These are phyloP conservation scores for Aelia acuminata DNA, from an alignment of 2,888 invertebrate genomes.

Conservation along the genomic window DNA sequence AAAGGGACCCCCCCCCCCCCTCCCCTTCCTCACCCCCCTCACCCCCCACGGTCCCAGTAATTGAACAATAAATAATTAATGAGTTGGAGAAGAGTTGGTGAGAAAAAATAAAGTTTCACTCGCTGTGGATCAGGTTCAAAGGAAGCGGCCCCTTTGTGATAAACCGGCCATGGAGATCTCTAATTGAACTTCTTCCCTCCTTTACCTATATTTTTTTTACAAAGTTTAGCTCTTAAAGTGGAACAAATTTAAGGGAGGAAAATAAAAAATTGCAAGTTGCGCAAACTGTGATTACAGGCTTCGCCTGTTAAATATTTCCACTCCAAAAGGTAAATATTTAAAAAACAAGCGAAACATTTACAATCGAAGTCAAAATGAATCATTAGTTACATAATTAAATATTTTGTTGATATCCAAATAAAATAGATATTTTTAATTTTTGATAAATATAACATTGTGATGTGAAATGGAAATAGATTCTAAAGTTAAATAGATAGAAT, in stretches of 20 bases:
- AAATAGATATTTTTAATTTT: too few relatives aligned
- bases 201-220: slow-evolving; percentile 34
- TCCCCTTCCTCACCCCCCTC: too few relatives aligned
- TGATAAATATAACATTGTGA: too few relatives aligned
- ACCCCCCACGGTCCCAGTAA: slow-evolving; percentile 31
- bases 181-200: slow-evolving; percentile 43
- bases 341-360: background rate
- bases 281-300: slow-evolving; percentile 7
- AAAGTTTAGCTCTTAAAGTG: slow-evolving; percentile 2
- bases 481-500: too few relatives aligned
- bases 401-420: too few relatives aligned
- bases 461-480: too few relatives aligned
- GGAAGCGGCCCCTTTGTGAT: slow-evolving; percentile 42
- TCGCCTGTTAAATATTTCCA: background rate
- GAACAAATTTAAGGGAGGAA: background rate
- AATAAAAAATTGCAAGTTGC: background rate
- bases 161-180: slow-evolving; percentile 31
- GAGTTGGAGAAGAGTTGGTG: slow-evolving; percentile 36
- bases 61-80: slow-evolving; percentile 51
- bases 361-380: too few relatives aligned
- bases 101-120: slow-evolving; percentile 45
- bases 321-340: background rate
- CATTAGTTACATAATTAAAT: too few relatives aligned
- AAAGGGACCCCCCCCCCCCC: background rate
- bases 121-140: slow-evolving; percentile 14